Evolutionary conservation across 2,797 vertebrate genomes (phyloP), one percentile per base, ranked within the genome.

Genomic region (Macropodus opercularis): DNA sequence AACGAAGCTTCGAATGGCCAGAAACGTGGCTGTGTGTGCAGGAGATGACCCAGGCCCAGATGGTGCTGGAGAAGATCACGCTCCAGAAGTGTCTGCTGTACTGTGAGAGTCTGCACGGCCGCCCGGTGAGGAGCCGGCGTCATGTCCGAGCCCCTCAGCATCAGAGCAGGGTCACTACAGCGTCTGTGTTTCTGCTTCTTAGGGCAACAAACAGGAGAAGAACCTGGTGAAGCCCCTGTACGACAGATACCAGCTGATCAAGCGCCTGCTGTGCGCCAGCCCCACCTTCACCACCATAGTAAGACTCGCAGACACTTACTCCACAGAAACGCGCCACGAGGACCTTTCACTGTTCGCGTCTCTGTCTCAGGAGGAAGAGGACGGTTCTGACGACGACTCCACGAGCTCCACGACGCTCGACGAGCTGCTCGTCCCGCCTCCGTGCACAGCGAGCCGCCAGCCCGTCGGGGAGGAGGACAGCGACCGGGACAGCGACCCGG

Each of bases 161-260:
- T n/a, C n/a, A n/a, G n/a, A n/a, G n/a, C n/a, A n/a, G n/a, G n/a
- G n/a, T n/a, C n/a, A n/a, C n/a, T n/a, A n/a, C n/a, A n/a, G n/a
- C 44, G 24, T 41, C 1, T 43, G 6, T 51, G 6, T 58, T 24
- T 55, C 8, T 69, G 12, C 70, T 8, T 31, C 1, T 40, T 79
- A 98, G 96, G 92, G 86, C 62, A 92, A 80, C 9, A 96, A 93
- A 68, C 93, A 95, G 91, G 95, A 98, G 60, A 94, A 89, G 76
- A 94, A 86, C 82, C 90, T 96, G 72, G 95, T 97, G 89, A 98
- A 98, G 81, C 96, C 96, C 27, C 93, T 98, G 29, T 98, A 98
- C 0, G 96, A 98, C 80, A 81, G 97, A 83, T 98, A 96, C 84
- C 94, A 96, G 90, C 94, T 94, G 88, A 94, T 98, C 84, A 98